Base-by-base conservation (phyloP, 2,888 invertebrate species). In the Abrostola tripartita region DNA sequence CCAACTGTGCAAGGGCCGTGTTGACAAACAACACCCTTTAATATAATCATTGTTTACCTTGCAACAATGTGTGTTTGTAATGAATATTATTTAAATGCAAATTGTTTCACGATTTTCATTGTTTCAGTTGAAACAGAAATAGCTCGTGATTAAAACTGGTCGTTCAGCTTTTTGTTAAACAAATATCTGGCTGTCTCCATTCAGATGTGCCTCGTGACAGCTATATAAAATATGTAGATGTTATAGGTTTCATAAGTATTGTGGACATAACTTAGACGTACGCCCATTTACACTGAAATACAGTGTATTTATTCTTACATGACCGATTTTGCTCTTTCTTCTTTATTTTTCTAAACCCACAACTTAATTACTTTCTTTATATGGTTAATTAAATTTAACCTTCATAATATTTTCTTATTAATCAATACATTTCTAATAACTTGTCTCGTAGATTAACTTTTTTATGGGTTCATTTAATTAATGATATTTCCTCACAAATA, bases 11-110 rank as follows among this genome's bases (percentile, higher is more conserved):
- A 85, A 91, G 92, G 92, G 89, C 87, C 81, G 58, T 90, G 86
- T 93, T 92, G 88, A 88, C 86, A 92, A 93, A 93, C 88, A 92
- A 68, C 76, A 81, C 87, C 89, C 88, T 89, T 64, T 88, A 84
- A 81, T 84, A 86, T 84, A 86, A 85, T 86, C 88, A 87, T 90
- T 93, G 92, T 92, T 87, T 89, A 86, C 79, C 76, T 78, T 73
- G 79, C 84, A 88, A 92, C 90, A 90, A 87, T 87, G 87, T 85
- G 64, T 88, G 85, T 88, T 88, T 89, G 84, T 82, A 80, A 81
- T 83, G 80, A 63, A 83, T 85, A 85, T 87, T 86, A 88, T 90
- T 88, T 83, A 87, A 87, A 90, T 88, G 86, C 83, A 86, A 88
- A 87, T 87, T 78, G 82, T 83, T 82, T 83, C 76, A 75, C 72